Conservation (phyloP, 2,797 vertebrate genomes). For the Hephaestus fuliginosus region DNA sequence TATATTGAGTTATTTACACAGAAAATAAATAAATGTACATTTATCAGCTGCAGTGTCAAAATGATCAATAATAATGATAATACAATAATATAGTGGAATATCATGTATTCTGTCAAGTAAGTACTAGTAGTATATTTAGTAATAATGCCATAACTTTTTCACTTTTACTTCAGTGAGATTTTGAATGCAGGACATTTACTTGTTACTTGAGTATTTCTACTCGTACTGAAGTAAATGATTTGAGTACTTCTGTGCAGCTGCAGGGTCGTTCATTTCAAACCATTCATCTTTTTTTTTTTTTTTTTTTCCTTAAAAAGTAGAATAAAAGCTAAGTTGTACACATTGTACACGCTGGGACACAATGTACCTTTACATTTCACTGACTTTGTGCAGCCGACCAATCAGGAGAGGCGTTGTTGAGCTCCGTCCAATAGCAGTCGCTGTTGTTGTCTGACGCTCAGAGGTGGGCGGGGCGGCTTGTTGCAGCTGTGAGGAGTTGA, state of each 20-base stretch:
- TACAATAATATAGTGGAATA: too few relatives aligned
- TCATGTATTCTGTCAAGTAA: too few relatives aligned
- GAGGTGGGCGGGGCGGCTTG: conserved; percentile 51
- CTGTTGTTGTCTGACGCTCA: conserved; percentile 2
- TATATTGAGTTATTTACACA: too few relatives aligned
- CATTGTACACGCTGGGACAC: conserved; percentile 48
- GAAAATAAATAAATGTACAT: too few relatives aligned
- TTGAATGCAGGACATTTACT: too few relatives aligned
- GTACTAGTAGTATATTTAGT: too few relatives aligned
- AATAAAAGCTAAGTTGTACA: background rate
- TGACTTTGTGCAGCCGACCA: conserved; percentile 51
- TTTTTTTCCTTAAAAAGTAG: background rate
- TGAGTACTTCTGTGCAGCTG: background rate
- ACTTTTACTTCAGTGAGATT: too few relatives aligned
- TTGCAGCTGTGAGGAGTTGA: conserved; percentile 17
- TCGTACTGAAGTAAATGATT: too few relatives aligned
- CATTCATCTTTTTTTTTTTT: background rate
- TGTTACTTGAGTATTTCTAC: too few relatives aligned
- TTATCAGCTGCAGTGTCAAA: too few relatives aligned
- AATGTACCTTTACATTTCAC: conserved; percentile 61
- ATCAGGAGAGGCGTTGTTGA: conserved; percentile 63
- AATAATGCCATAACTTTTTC: too few relatives aligned
- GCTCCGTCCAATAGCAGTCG: conserved; percentile 71
- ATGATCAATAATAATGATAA: too few relatives aligned
- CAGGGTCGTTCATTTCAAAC: background rate